Conservation (phyloP, 2,888 invertebrate species). For the Conomelus anceps region DNA sequence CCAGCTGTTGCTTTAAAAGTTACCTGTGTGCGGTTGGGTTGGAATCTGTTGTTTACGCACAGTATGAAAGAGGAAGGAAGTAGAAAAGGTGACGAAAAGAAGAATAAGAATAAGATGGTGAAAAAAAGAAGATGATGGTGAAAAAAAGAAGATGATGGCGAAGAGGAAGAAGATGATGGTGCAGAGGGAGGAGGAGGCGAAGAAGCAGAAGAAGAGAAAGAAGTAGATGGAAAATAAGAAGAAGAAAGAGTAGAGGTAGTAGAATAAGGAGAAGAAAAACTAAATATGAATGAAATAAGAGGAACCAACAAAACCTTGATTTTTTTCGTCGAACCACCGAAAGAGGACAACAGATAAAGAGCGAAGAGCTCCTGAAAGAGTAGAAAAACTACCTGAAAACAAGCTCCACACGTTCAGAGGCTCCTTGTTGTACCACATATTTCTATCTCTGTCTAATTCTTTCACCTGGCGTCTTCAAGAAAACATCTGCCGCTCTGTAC, state of each 20-base stretch:
- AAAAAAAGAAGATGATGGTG: too few species aligned
- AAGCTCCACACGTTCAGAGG: too few species aligned
- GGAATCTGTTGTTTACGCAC: too few species aligned
- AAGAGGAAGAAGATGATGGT: too few species aligned
- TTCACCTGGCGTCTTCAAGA: not conserved
- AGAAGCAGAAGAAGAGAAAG: not conserved
- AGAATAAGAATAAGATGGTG: not conserved
- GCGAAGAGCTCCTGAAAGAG: not conserved
- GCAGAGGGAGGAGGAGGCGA: not conserved
- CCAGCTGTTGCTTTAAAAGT: not conserved
- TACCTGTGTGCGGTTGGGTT: not conserved
- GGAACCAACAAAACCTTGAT: not conserved
- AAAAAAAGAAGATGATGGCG: too few species aligned
- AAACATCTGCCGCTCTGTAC: not conserved
- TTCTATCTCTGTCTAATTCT: not conserved
- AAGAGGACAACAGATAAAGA: not conserved
- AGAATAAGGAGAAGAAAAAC: not conserved
- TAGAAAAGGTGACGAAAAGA: not conserved
- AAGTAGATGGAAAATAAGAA: not conserved
- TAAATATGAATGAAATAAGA: not conserved
- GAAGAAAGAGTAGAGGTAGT: not conserved
- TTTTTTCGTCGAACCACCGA: not conserved
- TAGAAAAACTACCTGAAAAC: not conserved
- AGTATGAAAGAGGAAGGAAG: not conserved
- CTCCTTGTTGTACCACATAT: not conserved